A percentile compares a stretch with the other conserved stretches of the same genome.
phyloP scores from a whole-genome alignment of 2,888 invertebrate species.

The Athetis lepigone region DNA sequence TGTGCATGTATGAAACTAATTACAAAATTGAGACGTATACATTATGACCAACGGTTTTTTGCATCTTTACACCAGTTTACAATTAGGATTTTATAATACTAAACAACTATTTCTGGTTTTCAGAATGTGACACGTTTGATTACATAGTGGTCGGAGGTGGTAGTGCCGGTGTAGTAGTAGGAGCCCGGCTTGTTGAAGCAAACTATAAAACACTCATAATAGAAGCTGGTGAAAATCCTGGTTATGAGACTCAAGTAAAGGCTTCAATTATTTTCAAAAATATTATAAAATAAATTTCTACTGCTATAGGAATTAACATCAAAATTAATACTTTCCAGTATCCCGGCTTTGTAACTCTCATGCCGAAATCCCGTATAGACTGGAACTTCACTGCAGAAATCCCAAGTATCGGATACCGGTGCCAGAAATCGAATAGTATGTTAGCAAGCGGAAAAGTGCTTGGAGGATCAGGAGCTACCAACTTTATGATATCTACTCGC shows the following conservation, averaged over 20 bases:
- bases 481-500: conserved; percentile 65
- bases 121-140: conserved; percentile 48
- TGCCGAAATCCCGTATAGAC: conserved; percentile 41
- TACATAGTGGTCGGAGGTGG: conserved; percentile 71
- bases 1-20: no score
- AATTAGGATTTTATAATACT: no score
- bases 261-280: not conserved
- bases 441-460: conserved; percentile 70
- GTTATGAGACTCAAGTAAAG: conserved; percentile 55
- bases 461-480: conserved; percentile 70
- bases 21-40: no score
- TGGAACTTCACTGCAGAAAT: conserved; percentile 64
- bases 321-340: conserved; percentile 28
- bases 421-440: no score
- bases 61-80: no score
- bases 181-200: conserved; percentile 54
- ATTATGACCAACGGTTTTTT: no score
- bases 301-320: not conserved
- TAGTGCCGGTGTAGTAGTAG: conserved; percentile 66
- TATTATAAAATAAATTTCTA: not conserved
- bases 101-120: no score
- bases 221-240: conserved; percentile 63
- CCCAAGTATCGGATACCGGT: conserved; percentile 6
- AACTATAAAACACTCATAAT: conserved; percentile 54
- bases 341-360: conserved; percentile 32